Base-by-base conservation (phyloP, 2,113 vertebrate genomes). In the Glaucomys volans region DNA sequence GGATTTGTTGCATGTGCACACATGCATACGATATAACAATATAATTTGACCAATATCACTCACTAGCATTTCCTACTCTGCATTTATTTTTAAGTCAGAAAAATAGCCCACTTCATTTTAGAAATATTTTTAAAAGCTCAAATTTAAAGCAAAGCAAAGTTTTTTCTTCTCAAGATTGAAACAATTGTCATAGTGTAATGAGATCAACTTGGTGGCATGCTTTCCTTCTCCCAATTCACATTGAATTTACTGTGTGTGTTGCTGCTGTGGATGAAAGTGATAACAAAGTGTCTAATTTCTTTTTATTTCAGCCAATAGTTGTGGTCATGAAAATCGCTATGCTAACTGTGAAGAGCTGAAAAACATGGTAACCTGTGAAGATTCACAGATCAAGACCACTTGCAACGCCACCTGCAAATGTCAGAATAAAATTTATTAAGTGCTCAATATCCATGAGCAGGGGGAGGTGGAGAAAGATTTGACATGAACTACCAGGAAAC, bases 231-330 rank as follows among this genome's bases (percentile, higher is more conserved):
- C 32, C 37, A 0, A 37, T 2, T 91, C 18, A 71, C 2, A 12
- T 5, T 44, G 35, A 62, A 44, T 59, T 57, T 66, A 75, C 24
- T 35, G 13, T 14, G 17, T 80, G 7, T 67, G 12, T 50, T 77
- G 10, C 9, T 95, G 3, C 30, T 95, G 5, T n/a, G 30, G 2
- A 83, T 52, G 44, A 93, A 8, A 95, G 72, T 67, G 14, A 22
- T 64, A 57, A 64, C 50, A 52, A 92, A 67, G 20, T 86, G 5
- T 89, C 42, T 11, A 64, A 20, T 96, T 82, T 75, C 12, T 72
- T 97, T 97, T 97, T 0, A 0, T 97, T 98, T 72, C 93, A 98
- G 98, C 97, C 62, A 98, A 88, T 11, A 10, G 17, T 52, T 98
- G 98, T 88, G 37, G 50, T 0, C 2, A 71, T 42, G 1, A 47